These are phyloP conservation scores for Manacus vitellinus DNA, from an alignment of 2,113 vertebrate species.

Conservation along the genomic window DNA sequence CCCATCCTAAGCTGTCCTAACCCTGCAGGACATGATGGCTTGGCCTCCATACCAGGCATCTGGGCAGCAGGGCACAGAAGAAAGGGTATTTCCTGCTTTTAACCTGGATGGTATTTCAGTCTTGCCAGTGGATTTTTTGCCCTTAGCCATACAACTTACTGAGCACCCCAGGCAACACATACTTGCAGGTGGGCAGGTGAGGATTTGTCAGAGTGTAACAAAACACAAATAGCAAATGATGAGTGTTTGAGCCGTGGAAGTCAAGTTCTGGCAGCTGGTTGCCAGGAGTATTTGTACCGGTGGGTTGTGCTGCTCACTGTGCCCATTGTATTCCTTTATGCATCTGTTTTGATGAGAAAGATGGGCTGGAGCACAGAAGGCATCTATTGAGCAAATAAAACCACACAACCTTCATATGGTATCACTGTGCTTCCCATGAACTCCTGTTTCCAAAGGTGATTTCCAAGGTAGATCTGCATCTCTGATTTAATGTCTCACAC, in stretches of 20 bases:
- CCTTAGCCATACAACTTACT: background rate
- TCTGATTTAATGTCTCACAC: background rate
- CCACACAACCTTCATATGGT: background rate
- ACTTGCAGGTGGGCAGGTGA: slow-evolving; percentile 1
- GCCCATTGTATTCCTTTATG: background rate
- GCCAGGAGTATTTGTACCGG: background rate
- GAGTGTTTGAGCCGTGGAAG: background rate
- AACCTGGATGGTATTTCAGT: background rate
- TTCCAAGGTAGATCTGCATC: background rate
- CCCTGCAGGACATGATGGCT: background rate
- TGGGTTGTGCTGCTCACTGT: background rate
- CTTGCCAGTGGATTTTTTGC: background rate
- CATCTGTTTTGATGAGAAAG: background rate
- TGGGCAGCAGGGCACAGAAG: background rate
- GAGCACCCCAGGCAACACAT: slow-evolving; percentile 1
- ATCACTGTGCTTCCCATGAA: background rate
- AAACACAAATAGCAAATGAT: slow-evolving; percentile 17
- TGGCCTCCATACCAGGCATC: background rate
- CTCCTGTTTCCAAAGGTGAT: background rate
- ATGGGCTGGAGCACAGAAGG: background rate
- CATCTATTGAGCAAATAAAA: background rate
- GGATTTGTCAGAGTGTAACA: slow-evolving; percentile 44
- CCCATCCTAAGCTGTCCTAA: background rate
- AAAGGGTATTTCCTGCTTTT: background rate
- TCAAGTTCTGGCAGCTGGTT: slow-evolving; percentile 2